These are phyloP conservation scores for Drosophila sucinea DNA, from an alignment of 1,140 invertebrate genomes.

Conservation along the genomic window DNA sequence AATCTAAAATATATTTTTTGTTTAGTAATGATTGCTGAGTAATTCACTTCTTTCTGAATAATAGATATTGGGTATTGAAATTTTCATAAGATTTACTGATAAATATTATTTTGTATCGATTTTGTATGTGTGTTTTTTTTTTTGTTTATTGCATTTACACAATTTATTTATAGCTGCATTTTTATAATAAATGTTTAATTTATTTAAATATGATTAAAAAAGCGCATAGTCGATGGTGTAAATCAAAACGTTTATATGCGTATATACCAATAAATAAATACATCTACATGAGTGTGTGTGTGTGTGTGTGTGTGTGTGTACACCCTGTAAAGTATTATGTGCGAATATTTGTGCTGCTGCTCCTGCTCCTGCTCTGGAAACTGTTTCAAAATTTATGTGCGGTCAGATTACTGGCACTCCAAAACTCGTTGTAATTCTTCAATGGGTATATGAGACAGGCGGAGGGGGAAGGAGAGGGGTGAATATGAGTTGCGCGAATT, in stretches of 20 bases:
- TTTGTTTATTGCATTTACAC: slow-evolving; percentile 50
- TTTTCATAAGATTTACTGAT: slow-evolving; percentile 8
- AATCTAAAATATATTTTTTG: neutral
- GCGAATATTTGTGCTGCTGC: slow-evolving; percentile 42
- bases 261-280: slow-evolving; percentile 54
- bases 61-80: neutral
- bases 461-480: neutral
- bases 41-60: neutral
- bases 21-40: neutral
- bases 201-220: slow-evolving; percentile 77
- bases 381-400: slow-evolving; percentile 65
- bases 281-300: neutral
- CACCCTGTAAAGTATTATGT: slow-evolving; percentile 51
- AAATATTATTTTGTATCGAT: slow-evolving; percentile 12
- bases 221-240: slow-evolving; percentile 51
- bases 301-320: slow-evolving; percentile 2
- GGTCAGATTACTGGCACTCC: slow-evolving; percentile 72
- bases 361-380: slow-evolving; percentile 24
- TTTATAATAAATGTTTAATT: slow-evolving; percentile 79
- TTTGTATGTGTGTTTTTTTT: slow-evolving; percentile 2
- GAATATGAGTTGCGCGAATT: slow-evolving; percentile 6
- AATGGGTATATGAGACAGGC: slow-evolving; percentile 9
- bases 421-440: slow-evolving; percentile 58
- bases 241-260: slow-evolving; percentile 70
- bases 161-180: slow-evolving; percentile 72